phyloP scores from a whole-genome alignment of 2,888 invertebrate species.

The Anthoptus insignis region DNA sequence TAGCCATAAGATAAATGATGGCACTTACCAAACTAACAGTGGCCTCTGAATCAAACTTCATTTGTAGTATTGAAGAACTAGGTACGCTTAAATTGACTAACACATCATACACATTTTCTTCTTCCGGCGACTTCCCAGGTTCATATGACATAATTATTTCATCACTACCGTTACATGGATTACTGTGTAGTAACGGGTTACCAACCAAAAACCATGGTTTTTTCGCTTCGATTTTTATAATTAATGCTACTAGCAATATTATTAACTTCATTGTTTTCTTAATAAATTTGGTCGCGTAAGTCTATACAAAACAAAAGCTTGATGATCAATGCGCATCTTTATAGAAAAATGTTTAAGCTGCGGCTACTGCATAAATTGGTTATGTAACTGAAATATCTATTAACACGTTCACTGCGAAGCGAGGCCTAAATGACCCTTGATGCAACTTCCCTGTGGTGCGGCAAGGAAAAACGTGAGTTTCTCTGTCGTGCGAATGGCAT shows the following conservation, averaged over 20 bases:
- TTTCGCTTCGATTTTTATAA: not conserved
- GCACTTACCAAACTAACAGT: not conserved
- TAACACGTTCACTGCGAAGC: no score
- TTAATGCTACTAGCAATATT: not conserved
- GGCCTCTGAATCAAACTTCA: not conserved
- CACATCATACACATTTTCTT: slow-evolving; percentile 56
- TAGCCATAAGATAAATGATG: no score
- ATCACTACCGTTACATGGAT: slow-evolving; percentile 51
- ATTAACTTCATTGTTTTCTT: not conserved
- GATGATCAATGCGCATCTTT: no score
- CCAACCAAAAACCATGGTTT: slow-evolving; percentile 42
- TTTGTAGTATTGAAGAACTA: not conserved
- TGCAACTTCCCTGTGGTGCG: no score
- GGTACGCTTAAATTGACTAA: not conserved
- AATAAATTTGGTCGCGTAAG: no score
- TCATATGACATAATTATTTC: slow-evolving; percentile 48
- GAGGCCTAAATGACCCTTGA: no score
- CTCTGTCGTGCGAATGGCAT: no score
- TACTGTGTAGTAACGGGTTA: slow-evolving; percentile 42
- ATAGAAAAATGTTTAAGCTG: no score
- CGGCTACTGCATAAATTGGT: no score
- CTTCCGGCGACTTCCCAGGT: slow-evolving; percentile 51
- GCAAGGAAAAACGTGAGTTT: no score
- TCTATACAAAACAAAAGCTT: no score
- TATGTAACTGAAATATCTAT: no score